phyloP scores from a whole-genome alignment of 2,113 vertebrate genomes.

The Cromileptes altivelis region DNA sequence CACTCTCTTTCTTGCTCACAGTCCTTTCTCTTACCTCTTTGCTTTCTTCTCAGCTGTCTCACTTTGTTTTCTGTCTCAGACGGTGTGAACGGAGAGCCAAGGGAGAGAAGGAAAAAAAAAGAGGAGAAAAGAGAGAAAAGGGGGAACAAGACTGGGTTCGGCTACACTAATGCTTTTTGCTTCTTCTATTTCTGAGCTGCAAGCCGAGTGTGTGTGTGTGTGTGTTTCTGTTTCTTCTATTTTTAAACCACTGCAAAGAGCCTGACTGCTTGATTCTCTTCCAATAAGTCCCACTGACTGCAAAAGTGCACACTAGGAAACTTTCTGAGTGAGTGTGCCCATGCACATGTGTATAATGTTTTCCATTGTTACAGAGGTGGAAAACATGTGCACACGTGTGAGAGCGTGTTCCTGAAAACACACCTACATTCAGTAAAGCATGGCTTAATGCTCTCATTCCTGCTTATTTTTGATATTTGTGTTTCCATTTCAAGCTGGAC shows the following conservation, averaged over 20 bases:
- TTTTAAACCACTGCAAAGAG: slow-evolving; percentile 60
- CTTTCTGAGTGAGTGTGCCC: slow-evolving; percentile 29
- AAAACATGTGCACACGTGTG: slow-evolving; percentile 31
- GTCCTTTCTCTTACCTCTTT: not conserved
- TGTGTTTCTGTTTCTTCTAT: slow-evolving; percentile 55
- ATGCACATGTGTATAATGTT: slow-evolving; percentile 45
- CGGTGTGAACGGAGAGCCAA: not conserved
- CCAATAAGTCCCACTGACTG: slow-evolving; percentile 51
- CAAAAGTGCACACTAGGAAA: slow-evolving; percentile 63
- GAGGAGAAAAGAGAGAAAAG: not conserved
- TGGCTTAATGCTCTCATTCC: not conserved
- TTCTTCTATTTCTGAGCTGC: slow-evolving; percentile 54
- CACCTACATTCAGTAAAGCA: not conserved
- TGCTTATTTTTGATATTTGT: slow-evolving; percentile 3
- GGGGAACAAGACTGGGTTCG: not conserved
- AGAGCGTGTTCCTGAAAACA: slow-evolving; percentile 1
- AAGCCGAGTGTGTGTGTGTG: not conserved
- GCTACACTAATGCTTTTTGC: slow-evolving; percentile 37
- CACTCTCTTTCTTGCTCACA: not conserved
- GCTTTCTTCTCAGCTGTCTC: not conserved
- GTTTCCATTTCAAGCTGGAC: slow-evolving; percentile 11
- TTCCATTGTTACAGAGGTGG: slow-evolving; percentile 61
- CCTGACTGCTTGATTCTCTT: slow-evolving; percentile 37
- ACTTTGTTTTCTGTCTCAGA: slow-evolving; percentile 9
- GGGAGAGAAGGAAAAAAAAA: not conserved